These are phyloP conservation scores for Propithecus coquereli DNA, from an alignment of 2,113 vertebrate species.

Conservation along the genomic window DNA sequence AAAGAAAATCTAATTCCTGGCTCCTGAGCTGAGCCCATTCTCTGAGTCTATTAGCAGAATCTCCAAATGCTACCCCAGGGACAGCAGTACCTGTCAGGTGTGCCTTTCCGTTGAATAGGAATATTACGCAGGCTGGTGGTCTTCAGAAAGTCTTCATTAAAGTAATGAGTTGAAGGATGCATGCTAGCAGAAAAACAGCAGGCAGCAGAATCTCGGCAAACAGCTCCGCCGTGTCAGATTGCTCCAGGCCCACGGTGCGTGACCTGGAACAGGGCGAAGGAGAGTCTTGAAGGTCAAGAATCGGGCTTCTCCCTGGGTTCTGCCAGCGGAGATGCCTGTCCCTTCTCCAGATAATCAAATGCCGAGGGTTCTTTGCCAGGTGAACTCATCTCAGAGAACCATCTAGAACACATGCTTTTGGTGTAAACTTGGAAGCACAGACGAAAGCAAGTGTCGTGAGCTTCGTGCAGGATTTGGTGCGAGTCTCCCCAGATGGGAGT, in stretches of 20 bases:
- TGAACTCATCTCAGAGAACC: not conserved
- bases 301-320: too few species aligned
- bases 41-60: not conserved
- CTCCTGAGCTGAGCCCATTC: not conserved
- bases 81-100: conserved; percentile 18
- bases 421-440: not conserved
- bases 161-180: conserved; percentile 86
- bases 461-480: too few species aligned
- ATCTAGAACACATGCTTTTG: accelerated
- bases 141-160: conserved; percentile 82
- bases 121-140: conserved; percentile 83
- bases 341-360: not conserved
- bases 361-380: not conserved
- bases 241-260: conserved; percentile 83
- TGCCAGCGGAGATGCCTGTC: not conserved
- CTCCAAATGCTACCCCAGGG: not conserved
- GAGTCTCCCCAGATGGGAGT: too few species aligned
- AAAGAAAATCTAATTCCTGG: not conserved
- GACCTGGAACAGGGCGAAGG: conserved; percentile 69
- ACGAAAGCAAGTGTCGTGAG: not conserved
- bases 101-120: conserved; percentile 56
- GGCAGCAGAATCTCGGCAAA: conserved; percentile 83
- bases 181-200: conserved; percentile 82
- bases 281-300: accelerated
- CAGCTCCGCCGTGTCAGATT: conserved; percentile 77